These are phyloP conservation scores for Siderastrea radians DNA, from an alignment of 92 coral and sea anemone genomes.

Conservation along the genomic window DNA sequence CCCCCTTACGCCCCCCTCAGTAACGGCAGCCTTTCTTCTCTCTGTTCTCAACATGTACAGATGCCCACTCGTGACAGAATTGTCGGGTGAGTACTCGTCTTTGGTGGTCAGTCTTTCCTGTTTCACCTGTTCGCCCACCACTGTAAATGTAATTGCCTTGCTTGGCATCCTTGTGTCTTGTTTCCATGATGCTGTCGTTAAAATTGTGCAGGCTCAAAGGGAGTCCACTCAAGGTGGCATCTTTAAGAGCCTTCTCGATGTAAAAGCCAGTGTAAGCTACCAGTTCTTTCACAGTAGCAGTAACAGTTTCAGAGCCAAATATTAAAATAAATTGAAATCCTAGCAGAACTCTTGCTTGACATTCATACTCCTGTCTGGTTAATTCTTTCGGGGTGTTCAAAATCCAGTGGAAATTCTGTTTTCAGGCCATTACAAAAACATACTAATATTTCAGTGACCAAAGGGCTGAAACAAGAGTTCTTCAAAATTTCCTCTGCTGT, in stretches of 20 bases:
- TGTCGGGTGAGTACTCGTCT: conserved; percentile 46
- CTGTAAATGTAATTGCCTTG: conserved; percentile 57
- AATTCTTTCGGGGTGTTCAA: conserved; percentile 48
- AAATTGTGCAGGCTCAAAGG: conserved; percentile 56
- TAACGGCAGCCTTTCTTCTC: conserved; percentile 32
- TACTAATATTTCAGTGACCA: neutral
- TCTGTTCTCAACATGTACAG: conserved; percentile 31
- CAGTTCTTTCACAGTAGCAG: conserved; percentile 58
- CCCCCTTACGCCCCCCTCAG: no score
- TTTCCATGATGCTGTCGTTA: conserved; percentile 71
- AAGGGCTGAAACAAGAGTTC: conserved; percentile 43
- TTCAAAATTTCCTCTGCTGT: conserved; percentile 35
- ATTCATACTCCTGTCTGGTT: conserved; percentile 34
- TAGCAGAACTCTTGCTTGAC: conserved; percentile 39
- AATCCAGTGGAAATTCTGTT: conserved; percentile 3
- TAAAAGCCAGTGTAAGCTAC: conserved; percentile 44
- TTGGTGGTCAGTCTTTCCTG: conserved; percentile 47
- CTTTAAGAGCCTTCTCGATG: conserved; percentile 42
- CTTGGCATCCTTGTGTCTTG: conserved; percentile 60
- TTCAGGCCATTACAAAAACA: conserved; percentile 36
- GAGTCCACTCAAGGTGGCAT: conserved; percentile 45
- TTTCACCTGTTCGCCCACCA: conserved; percentile 57
- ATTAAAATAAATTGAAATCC: conserved; percentile 48
- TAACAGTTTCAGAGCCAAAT: conserved; percentile 50
- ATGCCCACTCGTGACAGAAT: conserved; percentile 41